Percentiles rank a stretch among this genome's conserved stretches.
Conservation (phyloP, 2,113 vertebrate genomes). For the Eulemur rufifrons region DNA sequence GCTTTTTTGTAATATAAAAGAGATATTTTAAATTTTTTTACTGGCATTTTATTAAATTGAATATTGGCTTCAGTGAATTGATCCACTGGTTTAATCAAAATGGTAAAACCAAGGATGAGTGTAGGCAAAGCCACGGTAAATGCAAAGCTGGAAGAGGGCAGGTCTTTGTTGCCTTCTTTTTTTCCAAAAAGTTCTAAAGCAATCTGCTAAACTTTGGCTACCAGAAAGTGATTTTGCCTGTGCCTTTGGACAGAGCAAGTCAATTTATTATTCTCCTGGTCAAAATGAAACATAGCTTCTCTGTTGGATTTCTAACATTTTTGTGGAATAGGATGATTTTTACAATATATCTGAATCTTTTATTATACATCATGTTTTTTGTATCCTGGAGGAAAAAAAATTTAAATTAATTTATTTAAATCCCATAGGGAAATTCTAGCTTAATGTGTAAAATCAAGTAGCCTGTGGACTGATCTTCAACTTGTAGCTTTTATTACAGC, state of each 20-base stretch:
- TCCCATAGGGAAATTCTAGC: not conserved
- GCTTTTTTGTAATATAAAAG: not conserved
- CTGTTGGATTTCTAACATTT: not conserved
- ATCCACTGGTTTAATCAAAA: not conserved
- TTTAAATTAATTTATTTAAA: not conserved
- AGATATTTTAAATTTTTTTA: not conserved
- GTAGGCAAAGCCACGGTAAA: not conserved
- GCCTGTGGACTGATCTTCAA: not conserved
- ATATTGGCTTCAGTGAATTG: not conserved
- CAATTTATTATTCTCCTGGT: not conserved
- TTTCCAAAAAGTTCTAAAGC: not conserved
- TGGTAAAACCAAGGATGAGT: not conserved
- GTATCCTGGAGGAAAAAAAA: not conserved
- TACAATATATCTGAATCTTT: not conserved
- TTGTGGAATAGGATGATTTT: not conserved
- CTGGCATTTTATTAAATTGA: not conserved
- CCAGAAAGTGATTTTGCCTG: not conserved
- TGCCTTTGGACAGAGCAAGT: not conserved
- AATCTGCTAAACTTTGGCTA: not conserved
- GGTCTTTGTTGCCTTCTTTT: no score
- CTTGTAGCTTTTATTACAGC: not conserved
- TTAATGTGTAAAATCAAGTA: not conserved
- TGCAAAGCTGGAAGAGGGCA: not conserved
- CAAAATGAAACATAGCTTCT: not conserved
- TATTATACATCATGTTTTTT: not conserved